Evolutionary conservation across 2,888 invertebrate species (phyloP), one percentile per base, ranked within the genome.

Genomic region (Hoplodrina blanda): DNA sequence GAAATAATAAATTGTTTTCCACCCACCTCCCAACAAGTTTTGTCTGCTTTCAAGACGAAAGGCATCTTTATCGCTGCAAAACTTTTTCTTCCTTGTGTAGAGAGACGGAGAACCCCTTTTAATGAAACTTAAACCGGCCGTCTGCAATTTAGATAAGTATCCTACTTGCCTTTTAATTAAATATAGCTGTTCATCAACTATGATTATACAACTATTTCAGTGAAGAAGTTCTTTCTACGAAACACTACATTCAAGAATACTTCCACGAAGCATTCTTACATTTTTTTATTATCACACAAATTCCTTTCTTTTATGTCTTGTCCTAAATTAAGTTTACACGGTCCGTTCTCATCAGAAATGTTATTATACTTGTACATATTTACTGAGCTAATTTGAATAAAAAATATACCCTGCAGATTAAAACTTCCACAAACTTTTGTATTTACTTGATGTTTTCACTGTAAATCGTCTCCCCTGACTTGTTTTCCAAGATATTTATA

Each of bases 401-500:
- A 79, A 80, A 81, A 82, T 76, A 75, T 55, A 73, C 74, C 61
- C 74, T 70, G 56, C 54, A 74, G 79, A 79, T 76, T 82, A 76
- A 76, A 82, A 84, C 71, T 86, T 87, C 60, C 77, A 74, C 80
- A 66, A 88, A 91, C 84, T 91, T 89, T 76, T 76, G 83, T 89
- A 87, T 87, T 90, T 89, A 88, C 88, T 87, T 86, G 85, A 85
- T 90, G 89, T 91, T 91, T 89, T 90, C 87, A 83, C 88, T 87
- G 89, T 88, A 87, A 88, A 87, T 89, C 87, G 87, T 85, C 89
- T 85, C 87, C 88, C 86, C 83, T 80, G 86, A 90, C 91, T 92
- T 91, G 93, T 92, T 92, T 91, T 88, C 90, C 84, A 88, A 91
- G 92, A 93, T 94, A 94, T 95, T 95, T 95, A 94, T 94, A 91